A percentile compares a stretch with the other conserved stretches of the same genome.
Conservation (phyloP, 1,140 invertebrate genomes). For the Prorops nasuta region DNA sequence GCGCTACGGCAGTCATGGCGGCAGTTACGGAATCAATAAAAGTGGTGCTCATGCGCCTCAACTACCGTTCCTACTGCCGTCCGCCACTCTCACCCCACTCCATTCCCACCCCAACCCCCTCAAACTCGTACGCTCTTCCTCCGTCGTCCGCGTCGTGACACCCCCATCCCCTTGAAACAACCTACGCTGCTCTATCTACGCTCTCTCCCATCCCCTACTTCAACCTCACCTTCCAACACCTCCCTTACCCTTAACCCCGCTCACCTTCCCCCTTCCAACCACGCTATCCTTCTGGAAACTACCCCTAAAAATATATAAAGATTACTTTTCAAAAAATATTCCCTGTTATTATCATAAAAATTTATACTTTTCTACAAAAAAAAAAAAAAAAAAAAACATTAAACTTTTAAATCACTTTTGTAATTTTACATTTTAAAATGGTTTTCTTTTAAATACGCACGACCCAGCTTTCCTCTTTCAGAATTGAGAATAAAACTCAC, state of each 20-base stretch:
- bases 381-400: no score
- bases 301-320: slow-evolving; percentile 50
- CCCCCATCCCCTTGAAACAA: slow-evolving; percentile 1
- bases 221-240: background rate
- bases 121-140: no score
- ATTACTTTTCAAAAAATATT: slow-evolving; percentile 38
- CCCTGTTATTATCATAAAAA: no score
- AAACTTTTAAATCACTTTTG: no score
- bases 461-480: no score
- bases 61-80: slow-evolving; percentile 51
- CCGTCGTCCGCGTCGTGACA: slow-evolving; percentile 13
- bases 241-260: background rate
- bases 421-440: no score
- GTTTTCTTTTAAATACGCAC: no score
- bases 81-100: slow-evolving; percentile 27
- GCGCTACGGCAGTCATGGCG: slow-evolving; percentile 52
- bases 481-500: no score
- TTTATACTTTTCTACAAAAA: no score
- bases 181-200: background rate
- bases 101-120: slow-evolving; percentile 22
- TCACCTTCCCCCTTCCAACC: slow-evolving; percentile 10
- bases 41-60: slow-evolving; percentile 59
- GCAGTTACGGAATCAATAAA: slow-evolving; percentile 60
- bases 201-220: slow-evolving; percentile 11
- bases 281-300: slow-evolving; percentile 41